phyloP scores from a whole-genome alignment of 2,888 invertebrate genomes.

The Sclerodermus sp. region DNA sequence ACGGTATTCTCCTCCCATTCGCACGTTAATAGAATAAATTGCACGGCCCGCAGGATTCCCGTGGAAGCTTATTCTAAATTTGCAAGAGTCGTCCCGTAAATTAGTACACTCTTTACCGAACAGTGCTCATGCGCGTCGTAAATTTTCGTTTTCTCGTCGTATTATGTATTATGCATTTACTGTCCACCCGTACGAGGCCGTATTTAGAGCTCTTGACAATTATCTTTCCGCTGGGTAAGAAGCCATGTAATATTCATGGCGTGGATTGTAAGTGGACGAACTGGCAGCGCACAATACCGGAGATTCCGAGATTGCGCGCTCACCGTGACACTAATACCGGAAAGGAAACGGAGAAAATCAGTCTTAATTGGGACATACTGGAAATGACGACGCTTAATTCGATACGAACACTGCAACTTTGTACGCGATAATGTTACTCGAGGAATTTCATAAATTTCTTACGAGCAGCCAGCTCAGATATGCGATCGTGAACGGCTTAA shows the following conservation, averaged over 20 bases:
- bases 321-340: slow-evolving; percentile 56
- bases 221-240: slow-evolving; percentile 57
- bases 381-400: slow-evolving; percentile 37
- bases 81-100: slow-evolving; percentile 8
- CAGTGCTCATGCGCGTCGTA: slow-evolving; percentile 35
- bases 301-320: slow-evolving; percentile 56
- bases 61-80: too few relatives aligned
- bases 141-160: slow-evolving; percentile 48
- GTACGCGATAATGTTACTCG: too few relatives aligned
- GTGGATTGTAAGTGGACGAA: slow-evolving; percentile 44
- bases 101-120: slow-evolving; percentile 19
- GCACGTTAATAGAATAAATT: too few relatives aligned
- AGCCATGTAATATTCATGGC: slow-evolving; percentile 57
- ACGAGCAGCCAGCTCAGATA: too few relatives aligned
- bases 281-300: slow-evolving; percentile 45
- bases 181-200: slow-evolving; percentile 46
- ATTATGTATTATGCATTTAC: slow-evolving; percentile 53
- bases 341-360: slow-evolving; percentile 54
- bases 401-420: neutral
- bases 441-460: too few relatives aligned
- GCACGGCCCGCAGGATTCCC: too few relatives aligned
- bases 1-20: too few relatives aligned
- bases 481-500: too few relatives aligned
- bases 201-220: slow-evolving; percentile 56
- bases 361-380: slow-evolving; percentile 52